Base-by-base conservation (phyloP, 2,888 invertebrate species). In the Ornithoptera priamus region DNA sequence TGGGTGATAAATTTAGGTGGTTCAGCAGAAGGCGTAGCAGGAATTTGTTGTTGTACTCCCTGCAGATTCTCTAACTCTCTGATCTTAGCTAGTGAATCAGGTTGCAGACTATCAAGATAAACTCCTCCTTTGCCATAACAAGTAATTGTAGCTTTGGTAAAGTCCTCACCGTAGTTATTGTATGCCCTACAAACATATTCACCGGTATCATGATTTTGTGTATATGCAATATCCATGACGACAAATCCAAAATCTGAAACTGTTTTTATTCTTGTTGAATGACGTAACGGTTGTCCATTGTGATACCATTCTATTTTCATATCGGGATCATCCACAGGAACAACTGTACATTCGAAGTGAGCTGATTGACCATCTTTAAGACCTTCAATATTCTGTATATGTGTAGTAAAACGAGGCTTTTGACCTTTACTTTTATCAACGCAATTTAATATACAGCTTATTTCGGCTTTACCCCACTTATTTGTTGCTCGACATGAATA, bases 261-360 rank as follows among this genome's bases (percentile, higher is more conserved):
- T 73, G 97, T 97, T 89, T 98, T 98, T 80, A 98, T 97, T 74
- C 99, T 94, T 30, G 96, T 97, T 4, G 97, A 97, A 82, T 98
- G 97, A 70, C 97, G 94, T 75, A 99, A 89, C 0, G 97, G 97
- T 80, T 97, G 94, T 7, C 97, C 98, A 84, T 99, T 98, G 81
- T 97, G 97, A 92, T 97, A 99, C 99, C 99, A 99, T 91, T 99
- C 99, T 36, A 98, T 97, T 83, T 96, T 96, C 90, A 99, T 95
- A 60, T 97, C 95, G 3, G 98, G 98, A 88, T 99, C 99, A 73
- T 98, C 98, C 10, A 98, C 97, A 4, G 99, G 99, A 22, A 97
- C 95, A 63, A 99, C 93, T 4, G 97, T 98, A 82, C 98, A 98
- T 90, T 99, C 99, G 85, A 98, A 98, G 92, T 98, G 98, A 72